A percentile compares a stretch with the other conserved stretches of the same genome.
phyloP scores from a whole-genome alignment of 2,797 vertebrate species.

The Dromococcyx pavoninus region DNA sequence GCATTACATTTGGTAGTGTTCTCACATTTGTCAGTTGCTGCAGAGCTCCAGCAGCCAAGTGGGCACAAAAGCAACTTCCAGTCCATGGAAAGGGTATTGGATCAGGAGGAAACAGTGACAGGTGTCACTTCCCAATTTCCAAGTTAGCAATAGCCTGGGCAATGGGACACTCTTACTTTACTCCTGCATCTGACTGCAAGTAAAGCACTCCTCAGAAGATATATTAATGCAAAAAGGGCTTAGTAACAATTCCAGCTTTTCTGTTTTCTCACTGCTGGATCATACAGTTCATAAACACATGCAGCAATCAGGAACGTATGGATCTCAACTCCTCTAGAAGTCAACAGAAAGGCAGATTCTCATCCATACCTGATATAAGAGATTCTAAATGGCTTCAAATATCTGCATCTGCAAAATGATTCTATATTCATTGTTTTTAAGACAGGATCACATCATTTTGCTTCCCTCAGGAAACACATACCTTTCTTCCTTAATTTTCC shows the following conservation, averaged over 20 bases:
- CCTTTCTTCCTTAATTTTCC: neutral
- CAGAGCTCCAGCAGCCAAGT: neutral
- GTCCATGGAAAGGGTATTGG: slow-evolving; percentile 8
- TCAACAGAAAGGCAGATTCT: neutral
- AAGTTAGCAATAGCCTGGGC: neutral
- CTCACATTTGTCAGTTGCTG: neutral
- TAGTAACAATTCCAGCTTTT: neutral
- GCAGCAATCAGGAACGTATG: neutral
- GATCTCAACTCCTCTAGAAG: neutral
- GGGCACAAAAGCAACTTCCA: neutral
- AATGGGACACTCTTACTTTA: neutral
- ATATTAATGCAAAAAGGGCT: neutral
- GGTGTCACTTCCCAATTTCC: slow-evolving; percentile 23
- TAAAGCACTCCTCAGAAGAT: neutral
- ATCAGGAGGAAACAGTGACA: slow-evolving; percentile 25
- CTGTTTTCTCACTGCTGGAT: neutral
- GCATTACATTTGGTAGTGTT: accelerated
- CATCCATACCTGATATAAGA: neutral
- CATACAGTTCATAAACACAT: neutral
- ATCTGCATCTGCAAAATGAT: neutral
- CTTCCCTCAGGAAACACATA: neutral
- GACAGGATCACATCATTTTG: neutral
- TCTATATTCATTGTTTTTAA: neutral
- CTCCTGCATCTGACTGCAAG: neutral
- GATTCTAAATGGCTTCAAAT: neutral